A percentile compares a stretch with the other conserved stretches of the same genome.
Conservation (phyloP, 2,888 invertebrate species). For the Oeneis ivallda region DNA sequence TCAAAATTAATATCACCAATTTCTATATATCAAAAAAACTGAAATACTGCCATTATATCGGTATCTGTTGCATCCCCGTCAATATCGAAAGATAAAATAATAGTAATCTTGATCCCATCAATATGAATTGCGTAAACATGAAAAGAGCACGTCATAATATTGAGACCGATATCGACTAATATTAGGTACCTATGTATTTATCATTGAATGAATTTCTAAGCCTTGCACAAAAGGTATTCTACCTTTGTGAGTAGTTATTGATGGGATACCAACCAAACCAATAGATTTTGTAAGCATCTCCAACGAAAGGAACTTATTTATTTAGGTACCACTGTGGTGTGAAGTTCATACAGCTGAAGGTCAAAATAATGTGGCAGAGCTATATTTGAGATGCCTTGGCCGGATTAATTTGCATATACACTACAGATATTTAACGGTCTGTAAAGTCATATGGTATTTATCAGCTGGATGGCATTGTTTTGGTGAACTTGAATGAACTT, state of each 20-base stretch:
- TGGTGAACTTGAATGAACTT: constrained; percentile 31
- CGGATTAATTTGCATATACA: constrained; percentile 33
- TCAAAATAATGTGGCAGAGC: constrained; percentile 9
- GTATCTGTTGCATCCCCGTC: too few relatives aligned
- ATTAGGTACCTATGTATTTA: too few relatives aligned
- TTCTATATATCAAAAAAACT: too few relatives aligned
- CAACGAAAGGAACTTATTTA: constrained; percentile 14
- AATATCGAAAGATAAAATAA: too few relatives aligned
- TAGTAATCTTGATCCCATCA: too few relatives aligned
- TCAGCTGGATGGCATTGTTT: constrained; percentile 27
- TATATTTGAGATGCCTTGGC: constrained; percentile 41
- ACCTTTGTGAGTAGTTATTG: background rate
- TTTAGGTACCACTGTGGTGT: constrained; percentile 8
- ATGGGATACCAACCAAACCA: too few relatives aligned
- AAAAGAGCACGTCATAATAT: too few relatives aligned
- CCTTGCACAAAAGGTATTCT: background rate
- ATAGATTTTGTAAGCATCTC: background rate
- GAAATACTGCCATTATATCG: too few relatives aligned
- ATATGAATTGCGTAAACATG: too few relatives aligned
- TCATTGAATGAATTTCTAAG: background rate
- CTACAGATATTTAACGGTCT: constrained; percentile 7
- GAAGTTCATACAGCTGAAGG: constrained; percentile 24
- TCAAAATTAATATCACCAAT: too few relatives aligned
- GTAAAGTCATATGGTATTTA: constrained; percentile 6
- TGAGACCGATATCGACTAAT: too few relatives aligned